Conservation (phyloP, 1,140 invertebrate genomes). For the Temnothorax longispinosus region DNA sequence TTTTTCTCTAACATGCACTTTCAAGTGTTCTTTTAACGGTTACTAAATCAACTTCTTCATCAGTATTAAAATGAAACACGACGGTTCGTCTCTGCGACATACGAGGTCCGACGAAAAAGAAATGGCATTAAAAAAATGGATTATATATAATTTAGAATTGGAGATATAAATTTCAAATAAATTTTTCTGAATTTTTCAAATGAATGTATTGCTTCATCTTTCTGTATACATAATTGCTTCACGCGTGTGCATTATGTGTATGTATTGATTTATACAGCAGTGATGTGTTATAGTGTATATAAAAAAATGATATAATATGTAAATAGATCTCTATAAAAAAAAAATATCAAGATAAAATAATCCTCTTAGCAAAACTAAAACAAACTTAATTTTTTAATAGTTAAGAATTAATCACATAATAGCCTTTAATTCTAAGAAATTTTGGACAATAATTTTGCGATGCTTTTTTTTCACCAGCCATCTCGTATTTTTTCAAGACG, state of each 20-base stretch:
- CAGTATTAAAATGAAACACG: not conserved
- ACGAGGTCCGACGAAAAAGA: not conserved
- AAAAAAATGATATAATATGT: not conserved
- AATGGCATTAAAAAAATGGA: not conserved
- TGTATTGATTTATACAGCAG: not conserved
- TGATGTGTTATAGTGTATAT: not conserved
- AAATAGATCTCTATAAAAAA: not conserved
- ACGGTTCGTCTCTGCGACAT: not conserved
- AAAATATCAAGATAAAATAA: not conserved
- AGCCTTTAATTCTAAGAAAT: not conserved
- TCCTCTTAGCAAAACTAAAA: not conserved
- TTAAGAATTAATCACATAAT: conserved; percentile 3
- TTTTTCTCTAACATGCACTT: conserved; percentile 24
- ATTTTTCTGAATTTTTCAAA: not conserved
- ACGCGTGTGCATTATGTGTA: not conserved
- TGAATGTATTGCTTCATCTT: not conserved
- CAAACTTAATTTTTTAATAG: not conserved
- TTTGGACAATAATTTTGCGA: not conserved
- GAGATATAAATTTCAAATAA: not conserved
- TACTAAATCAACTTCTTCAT: conserved; percentile 6
- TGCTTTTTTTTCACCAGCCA: not conserved
- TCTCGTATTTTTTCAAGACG: not conserved
- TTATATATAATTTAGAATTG: not conserved
- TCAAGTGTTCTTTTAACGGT: conserved; percentile 5
- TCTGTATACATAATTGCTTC: not conserved